Conservation (phyloP, 2,113 vertebrate species). For the Esox niger region DNA sequence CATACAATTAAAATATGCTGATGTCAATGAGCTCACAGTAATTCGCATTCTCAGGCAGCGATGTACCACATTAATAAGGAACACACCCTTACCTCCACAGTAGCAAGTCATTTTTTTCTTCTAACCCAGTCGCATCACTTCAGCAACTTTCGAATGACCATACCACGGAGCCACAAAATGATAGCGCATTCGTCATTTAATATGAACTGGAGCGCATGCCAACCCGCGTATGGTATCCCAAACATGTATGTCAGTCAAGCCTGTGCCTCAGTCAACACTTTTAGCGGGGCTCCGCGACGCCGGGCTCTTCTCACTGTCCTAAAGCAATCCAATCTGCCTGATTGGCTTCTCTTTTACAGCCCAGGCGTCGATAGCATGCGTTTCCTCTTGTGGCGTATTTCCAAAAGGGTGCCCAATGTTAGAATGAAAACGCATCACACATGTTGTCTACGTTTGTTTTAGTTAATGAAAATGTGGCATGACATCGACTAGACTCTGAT, state of each 20-base stretch:
- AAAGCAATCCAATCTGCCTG: conserved; percentile 25
- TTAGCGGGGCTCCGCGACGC: neutral
- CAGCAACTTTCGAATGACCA: conserved; percentile 13
- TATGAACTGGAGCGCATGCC: conserved; percentile 7
- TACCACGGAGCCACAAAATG: conserved; percentile 21
- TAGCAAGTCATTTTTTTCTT: conserved; percentile 31
- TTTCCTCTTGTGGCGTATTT: conserved; percentile 31
- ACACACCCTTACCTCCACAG: conserved; percentile 37
- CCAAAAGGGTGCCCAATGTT: conserved; percentile 28
- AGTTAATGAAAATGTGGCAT: neutral
- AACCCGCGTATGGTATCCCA: conserved; percentile 23
- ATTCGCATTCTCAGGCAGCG: too few relatives aligned
- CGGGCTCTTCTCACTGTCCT: neutral
- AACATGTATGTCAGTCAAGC: conserved; percentile 26
- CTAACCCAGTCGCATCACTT: conserved; percentile 9
- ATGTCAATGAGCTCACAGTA: too few relatives aligned
- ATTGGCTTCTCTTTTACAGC: conserved; percentile 6
- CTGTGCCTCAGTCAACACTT: conserved; percentile 14
- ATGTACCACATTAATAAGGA: too few relatives aligned
- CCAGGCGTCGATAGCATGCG: conserved; percentile 5
- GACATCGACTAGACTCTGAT: neutral
- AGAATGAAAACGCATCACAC: neutral
- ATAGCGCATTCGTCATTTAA: conserved; percentile 21
- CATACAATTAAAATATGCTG: too few relatives aligned
- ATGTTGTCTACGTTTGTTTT: conserved; percentile 7